Conservation (phyloP, 2,113 vertebrate species). For the Mungos mungo region DNA sequence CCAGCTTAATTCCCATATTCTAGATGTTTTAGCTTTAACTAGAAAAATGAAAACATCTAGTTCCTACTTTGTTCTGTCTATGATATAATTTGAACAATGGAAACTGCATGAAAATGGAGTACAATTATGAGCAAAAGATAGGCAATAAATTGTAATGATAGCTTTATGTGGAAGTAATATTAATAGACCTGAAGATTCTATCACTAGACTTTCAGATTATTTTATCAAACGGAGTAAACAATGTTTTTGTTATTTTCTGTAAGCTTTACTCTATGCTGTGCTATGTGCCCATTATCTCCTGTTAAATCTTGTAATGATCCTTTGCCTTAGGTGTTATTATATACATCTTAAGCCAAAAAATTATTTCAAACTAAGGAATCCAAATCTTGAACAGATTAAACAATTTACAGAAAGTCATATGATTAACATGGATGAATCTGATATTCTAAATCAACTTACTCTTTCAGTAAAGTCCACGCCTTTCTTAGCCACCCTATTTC, state of each 20-base stretch:
- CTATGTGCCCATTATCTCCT: not conserved
- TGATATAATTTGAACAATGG: not conserved
- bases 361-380: not conserved
- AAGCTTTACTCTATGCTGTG: not conserved
- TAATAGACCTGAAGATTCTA: not conserved
- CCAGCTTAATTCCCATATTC: not conserved
- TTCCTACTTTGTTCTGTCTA: not conserved
- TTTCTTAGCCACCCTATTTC: not conserved
- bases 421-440: not conserved
- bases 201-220: not conserved
- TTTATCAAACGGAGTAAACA: not conserved
- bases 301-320: not conserved
- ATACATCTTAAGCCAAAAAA: not conserved
- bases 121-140: not conserved
- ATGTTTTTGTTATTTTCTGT: not conserved
- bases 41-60: conserved; percentile 1
- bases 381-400: not conserved
- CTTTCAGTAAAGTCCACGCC: not conserved
- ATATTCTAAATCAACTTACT: not conserved
- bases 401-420: not conserved
- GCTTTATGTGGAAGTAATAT: not conserved
- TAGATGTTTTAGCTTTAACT: conserved; percentile 23
- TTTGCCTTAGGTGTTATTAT: not conserved
- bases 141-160: not conserved
- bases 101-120: not conserved